Base-by-base conservation (phyloP, 64 coral and sea anemone species). In the Hydrozoanthus tunicans region DNA sequence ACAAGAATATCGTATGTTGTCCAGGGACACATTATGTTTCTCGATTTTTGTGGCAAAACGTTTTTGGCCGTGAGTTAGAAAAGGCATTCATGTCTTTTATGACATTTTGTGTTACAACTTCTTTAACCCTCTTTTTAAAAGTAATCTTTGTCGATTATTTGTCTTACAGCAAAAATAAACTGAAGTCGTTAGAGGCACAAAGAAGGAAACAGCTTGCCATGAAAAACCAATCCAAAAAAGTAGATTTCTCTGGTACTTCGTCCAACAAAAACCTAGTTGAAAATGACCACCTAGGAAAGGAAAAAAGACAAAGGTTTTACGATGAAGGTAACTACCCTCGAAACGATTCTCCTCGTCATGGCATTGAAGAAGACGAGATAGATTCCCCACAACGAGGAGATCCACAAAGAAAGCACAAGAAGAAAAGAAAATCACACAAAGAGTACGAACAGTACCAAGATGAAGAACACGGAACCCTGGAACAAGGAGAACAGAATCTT, bases 81-180 rank as follows among this genome's bases (percentile, higher is more conserved):
- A 43, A 43, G 32, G 32, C 32, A 43, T 43, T 43, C 32, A 43
- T 43, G 32, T 43, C 32, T 0, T 43, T 43, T 43, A 43, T 43
- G 32, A 43, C 32, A 43, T 43, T 43, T 43, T 43, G 32, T 43
- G 32, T 43, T 2, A 43, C 32, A 2, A 43, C 32, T 43, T 43
- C 20, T 43, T 43, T 43, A 43, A 43, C 32, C 32, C 32, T 43
- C 32, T 43, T 43, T 43, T 43, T 43, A 43, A 43, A 43, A 43
- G 32, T 60, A 10, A 9, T 8, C 52, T 27, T 58, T 72, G 17
- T 59, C 5, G 13, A 70, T 3, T n/a, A n/a, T 12, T 57, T 56
- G 8, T 86, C 7, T 86, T 86, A 7, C 23, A 86, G 83, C 53
- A 86, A 86, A 86, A 86, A n/a, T 7, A 86, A 86, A 86, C 70